phyloP scores from a whole-genome alignment of 2,113 vertebrate species.

The Dolichotis patagonum region DNA sequence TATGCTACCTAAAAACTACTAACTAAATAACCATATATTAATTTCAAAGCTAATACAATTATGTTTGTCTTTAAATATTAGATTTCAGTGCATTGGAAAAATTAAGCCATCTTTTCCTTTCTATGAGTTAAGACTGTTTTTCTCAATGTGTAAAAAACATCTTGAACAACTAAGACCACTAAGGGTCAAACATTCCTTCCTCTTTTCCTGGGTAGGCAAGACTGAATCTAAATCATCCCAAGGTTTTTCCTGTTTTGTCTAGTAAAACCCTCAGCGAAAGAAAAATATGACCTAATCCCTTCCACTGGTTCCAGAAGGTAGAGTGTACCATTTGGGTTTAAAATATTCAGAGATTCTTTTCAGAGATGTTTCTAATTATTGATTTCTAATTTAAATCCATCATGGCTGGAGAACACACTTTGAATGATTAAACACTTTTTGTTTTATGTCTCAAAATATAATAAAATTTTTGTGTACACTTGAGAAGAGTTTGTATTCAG shows the following conservation, averaged over 20 bases:
- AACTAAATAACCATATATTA: background rate
- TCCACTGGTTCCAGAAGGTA: background rate
- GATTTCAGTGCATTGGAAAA: background rate
- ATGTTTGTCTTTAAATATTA: constrained; percentile 4
- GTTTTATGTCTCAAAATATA: background rate
- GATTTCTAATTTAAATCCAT: constrained; percentile 43
- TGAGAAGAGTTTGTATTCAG: constrained; percentile 6
- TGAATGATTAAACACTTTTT: constrained; percentile 34
- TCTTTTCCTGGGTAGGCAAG: background rate
- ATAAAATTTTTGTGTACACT: background rate
- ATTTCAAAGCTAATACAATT: constrained; percentile 18
- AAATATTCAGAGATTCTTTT: constrained; percentile 14
- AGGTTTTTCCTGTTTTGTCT: constrained; percentile 11
- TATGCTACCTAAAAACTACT: background rate
- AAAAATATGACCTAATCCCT: constrained; percentile 11
- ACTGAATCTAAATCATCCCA: constrained; percentile 31
- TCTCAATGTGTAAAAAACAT: background rate
- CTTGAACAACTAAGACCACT: background rate
- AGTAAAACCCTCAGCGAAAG: background rate
- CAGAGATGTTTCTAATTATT: constrained; percentile 21
- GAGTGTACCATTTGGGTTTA: background rate
- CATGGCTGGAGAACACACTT: background rate
- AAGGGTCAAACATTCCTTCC: background rate
- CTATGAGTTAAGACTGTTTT: background rate
- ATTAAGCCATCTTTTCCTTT: background rate